Conservation (phyloP, 53 echinoderm and acorn worm genomes). For the Arbacia lixula region DNA sequence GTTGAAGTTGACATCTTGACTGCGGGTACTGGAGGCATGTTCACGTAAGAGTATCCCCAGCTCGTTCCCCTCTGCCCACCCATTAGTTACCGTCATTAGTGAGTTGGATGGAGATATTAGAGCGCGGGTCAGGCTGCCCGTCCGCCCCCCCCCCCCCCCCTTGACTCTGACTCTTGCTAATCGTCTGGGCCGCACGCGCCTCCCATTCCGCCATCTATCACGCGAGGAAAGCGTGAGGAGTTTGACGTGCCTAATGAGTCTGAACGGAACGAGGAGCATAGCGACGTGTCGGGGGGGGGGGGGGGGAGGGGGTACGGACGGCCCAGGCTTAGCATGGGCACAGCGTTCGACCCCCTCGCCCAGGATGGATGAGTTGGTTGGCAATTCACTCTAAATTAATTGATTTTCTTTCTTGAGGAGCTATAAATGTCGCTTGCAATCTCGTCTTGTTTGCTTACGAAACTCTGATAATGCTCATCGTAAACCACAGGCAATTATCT, state of each 20-base stretch:
- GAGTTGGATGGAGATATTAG: too few relatives aligned
- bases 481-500: too few relatives aligned
- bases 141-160: neutral
- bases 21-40: too few relatives aligned
- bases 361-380: neutral
- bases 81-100: too few relatives aligned
- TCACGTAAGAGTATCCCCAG: too few relatives aligned
- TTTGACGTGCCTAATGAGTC: constrained; percentile 50
- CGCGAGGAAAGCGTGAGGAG: neutral
- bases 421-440: constrained; percentile 45
- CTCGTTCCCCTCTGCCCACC: too few relatives aligned
- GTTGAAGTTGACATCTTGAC: too few relatives aligned
- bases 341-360: neutral
- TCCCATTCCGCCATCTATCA: constrained; percentile 32
- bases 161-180: neutral
- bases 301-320: neutral
- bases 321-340: neutral
- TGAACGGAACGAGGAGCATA: constrained; percentile 9
- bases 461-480: too few relatives aligned
- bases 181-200: constrained; percentile 20
- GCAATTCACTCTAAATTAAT: constrained; percentile 28
- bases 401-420: neutral
- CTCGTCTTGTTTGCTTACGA: constrained; percentile 43
- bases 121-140: too few relatives aligned
- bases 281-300: neutral